Evolutionary conservation across 2,888 invertebrate genomes (phyloP).

Genomic region (Drosophila longiperda): DNA sequence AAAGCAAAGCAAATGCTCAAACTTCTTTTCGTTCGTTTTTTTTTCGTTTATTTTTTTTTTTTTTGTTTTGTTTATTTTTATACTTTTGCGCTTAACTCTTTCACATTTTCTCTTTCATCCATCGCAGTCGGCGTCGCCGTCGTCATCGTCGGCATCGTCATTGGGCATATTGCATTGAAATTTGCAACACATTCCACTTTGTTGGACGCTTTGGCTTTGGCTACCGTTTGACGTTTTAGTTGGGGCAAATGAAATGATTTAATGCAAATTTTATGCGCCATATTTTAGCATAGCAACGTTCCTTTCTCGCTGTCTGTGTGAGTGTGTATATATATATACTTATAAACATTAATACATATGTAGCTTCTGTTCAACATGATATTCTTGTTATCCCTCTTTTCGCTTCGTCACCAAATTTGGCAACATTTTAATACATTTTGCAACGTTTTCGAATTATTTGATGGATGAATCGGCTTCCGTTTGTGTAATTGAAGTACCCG

Average conservation of each 20-base stretch:
- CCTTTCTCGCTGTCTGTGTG: slow-evolving; percentile 9
- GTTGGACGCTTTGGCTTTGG: slow-evolving; percentile 56
- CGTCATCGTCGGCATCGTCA: slow-evolving; percentile 21
- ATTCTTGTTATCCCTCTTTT: slow-evolving; percentile 39
- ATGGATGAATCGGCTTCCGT: slow-evolving; percentile 36
- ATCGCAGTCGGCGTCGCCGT: slow-evolving; percentile 15
- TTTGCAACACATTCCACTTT: slow-evolving; percentile 78
- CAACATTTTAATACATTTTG: slow-evolving; percentile 62
- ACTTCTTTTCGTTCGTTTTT: slow-evolving; percentile 60
- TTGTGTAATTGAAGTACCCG: slow-evolving; percentile 29
- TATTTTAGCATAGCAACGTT: slow-evolving; percentile 53
- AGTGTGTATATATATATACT: neutral
- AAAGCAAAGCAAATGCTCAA: slow-evolving; percentile 42
- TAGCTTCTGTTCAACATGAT: slow-evolving; percentile 39
- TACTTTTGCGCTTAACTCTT: slow-evolving; percentile 61
- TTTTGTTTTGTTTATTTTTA: slow-evolving; percentile 73
- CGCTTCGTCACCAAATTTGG: slow-evolving; percentile 33
- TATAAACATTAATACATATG: neutral
- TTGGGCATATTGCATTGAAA: slow-evolving; percentile 78
- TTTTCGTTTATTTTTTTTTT: slow-evolving; percentile 72
- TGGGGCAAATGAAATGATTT: slow-evolving; percentile 62
- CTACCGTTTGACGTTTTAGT: slow-evolving; percentile 74
- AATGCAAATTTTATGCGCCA: slow-evolving; percentile 77
- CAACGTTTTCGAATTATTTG: slow-evolving; percentile 51
- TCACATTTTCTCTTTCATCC: slow-evolving; percentile 42